Evolutionary conservation across 2,888 invertebrate genomes (phyloP), one percentile per base, ranked within the genome.

Genomic region (Drosophila melanosoma): DNA sequence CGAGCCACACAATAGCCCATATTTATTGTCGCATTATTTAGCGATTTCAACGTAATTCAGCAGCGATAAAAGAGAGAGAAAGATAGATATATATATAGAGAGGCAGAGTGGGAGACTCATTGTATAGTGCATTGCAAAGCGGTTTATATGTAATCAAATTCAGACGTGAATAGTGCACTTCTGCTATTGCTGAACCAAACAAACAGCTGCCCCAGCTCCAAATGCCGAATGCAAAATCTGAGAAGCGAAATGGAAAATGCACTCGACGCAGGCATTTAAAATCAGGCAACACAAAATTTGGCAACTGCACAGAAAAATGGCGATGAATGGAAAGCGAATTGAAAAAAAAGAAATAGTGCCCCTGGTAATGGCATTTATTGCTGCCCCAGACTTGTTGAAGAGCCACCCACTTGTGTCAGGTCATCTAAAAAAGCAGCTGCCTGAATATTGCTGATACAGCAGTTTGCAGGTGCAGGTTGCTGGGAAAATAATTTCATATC

Each of bases 1-100:
- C 51, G 33, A 49, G 36, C 48, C 65, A 70, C 82, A 88, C 85
- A 89, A 87, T 82, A 79, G 79, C 63, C 74, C 74, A 82, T 84
- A 87, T 87, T 88, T 86, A 90, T 86, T 57, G 75, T 79, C 76
- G 68, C 86, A 83, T 90, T 87, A 89, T 89, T 82, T 78, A 71
- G 73, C 74, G 76, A 87, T 82, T 89, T 82, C 60, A 82, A 78
- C 64, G 79, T 82, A 79, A 87, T 83, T 79, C 74, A 73, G 69
- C 68, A 74, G 63, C 12, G 52, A 40, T 35, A 45, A 63, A 58
- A 48, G 20, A 11, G 15, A 17, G 17, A 10, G 5, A 17, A 10
- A 11, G 6, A 23, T 12, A 12, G 23, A 11, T 26, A 56, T 35
- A 38, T 35, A 35, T 23, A 23, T 23, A 38, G n/a, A 56, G 35